A percentile compares a stretch with the other conserved stretches of the same genome.
These are phyloP conservation scores for Lucifuga dentata DNA, from an alignment of 2,113 vertebrate species.

Conservation along the genomic window DNA sequence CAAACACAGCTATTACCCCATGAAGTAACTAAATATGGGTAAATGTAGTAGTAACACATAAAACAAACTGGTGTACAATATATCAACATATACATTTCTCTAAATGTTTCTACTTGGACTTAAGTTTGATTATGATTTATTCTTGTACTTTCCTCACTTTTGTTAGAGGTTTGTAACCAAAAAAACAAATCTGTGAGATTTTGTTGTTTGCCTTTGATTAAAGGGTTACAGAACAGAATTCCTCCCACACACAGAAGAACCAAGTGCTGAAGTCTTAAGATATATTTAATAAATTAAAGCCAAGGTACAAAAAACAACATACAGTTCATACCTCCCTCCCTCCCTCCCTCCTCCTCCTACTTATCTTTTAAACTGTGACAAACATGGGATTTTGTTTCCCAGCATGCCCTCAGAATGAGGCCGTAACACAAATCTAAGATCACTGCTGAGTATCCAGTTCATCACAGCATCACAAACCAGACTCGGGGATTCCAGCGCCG, in stretches of 20 bases:
- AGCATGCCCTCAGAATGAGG: constrained; percentile 38
- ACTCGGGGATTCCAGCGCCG: constrained; percentile 5
- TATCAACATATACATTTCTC: too few relatives aligned
- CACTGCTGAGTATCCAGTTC: constrained; percentile 34
- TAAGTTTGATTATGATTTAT: too few relatives aligned
- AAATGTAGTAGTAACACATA: too few relatives aligned
- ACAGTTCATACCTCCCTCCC: constrained; percentile 69
- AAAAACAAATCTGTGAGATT: too few relatives aligned
- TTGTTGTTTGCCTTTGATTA: too few relatives aligned
- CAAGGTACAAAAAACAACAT: constrained; percentile 85
- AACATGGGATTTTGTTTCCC: constrained; percentile 34
- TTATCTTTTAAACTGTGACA: constrained; percentile 57
- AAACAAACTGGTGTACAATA: too few relatives aligned
- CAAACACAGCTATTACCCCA: too few relatives aligned
- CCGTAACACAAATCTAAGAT: constrained; percentile 45
- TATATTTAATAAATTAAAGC: constrained; percentile 91
- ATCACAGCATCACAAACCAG: constrained; percentile 36
- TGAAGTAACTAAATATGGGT: too few relatives aligned
- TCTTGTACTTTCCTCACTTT: too few relatives aligned
- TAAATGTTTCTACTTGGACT: not conserved
- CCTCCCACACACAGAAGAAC: constrained; percentile 33
- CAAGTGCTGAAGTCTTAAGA: constrained; percentile 77
- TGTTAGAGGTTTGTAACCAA: too few relatives aligned
- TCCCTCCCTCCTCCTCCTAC: constrained; percentile 40
- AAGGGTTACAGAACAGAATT: not conserved